phyloP scores from a whole-genome alignment of 2,797 vertebrate genomes.

The Orestias chungarensis region DNA sequence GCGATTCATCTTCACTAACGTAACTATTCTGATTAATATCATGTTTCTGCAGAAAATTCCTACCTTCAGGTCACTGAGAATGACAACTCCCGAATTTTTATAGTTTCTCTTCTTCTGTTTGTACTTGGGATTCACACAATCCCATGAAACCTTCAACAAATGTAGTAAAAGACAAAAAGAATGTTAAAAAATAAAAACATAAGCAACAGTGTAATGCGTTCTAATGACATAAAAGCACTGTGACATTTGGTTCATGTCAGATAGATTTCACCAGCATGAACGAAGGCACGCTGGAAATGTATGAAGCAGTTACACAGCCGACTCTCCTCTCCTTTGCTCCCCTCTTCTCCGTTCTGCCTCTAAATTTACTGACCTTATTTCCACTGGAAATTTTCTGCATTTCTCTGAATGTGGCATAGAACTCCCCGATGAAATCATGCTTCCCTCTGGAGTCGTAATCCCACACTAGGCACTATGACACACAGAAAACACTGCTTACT shows the following conservation, averaged over 20 bases:
- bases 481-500: slow-evolving; percentile 41
- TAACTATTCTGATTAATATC: neutral
- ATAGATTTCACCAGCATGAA: slow-evolving; percentile 36
- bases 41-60: slow-evolving; percentile 18
- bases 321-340: slow-evolving; percentile 29
- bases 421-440: slow-evolving; percentile 97
- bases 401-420: slow-evolving; percentile 92
- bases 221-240: slow-evolving; percentile 16
- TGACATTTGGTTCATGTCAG: slow-evolving; percentile 46
- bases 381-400: slow-evolving; percentile 90
- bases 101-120: slow-evolving; percentile 94
- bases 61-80: slow-evolving; percentile 93
- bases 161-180: slow-evolving; percentile 14
- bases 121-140: slow-evolving; percentile 95
- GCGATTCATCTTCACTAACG: neutral
- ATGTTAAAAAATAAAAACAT: slow-evolving; percentile 1
- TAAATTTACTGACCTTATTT: slow-evolving; percentile 84
- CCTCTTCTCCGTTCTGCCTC: slow-evolving; percentile 29
- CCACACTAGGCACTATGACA: slow-evolving; percentile 89
- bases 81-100: slow-evolving; percentile 93
- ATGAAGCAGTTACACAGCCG: slow-evolving; percentile 40
- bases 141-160: slow-evolving; percentile 89
- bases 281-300: slow-evolving; percentile 43
- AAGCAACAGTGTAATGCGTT: slow-evolving; percentile 21
- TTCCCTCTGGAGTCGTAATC: slow-evolving; percentile 95